Conservation (phyloP, 2,888 invertebrate genomes). For the Prenolepis imparis region DNA sequence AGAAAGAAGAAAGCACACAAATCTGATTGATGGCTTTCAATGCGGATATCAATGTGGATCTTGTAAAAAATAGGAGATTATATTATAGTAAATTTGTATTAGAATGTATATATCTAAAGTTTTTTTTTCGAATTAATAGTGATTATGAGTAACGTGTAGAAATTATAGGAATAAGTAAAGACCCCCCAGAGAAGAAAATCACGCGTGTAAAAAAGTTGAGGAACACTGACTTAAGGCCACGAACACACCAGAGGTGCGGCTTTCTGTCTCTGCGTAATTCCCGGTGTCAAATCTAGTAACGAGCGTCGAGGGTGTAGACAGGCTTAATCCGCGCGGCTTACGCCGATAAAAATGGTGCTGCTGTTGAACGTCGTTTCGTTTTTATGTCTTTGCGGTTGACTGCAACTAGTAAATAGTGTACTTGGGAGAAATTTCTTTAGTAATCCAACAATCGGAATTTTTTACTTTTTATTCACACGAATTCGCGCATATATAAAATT, state of each 20-base stretch:
- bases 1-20: too few species aligned
- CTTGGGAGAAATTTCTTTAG: not conserved
- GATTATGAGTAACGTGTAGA: not conserved
- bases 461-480: not conserved
- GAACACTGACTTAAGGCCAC: constrained; percentile 41
- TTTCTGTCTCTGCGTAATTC: constrained; percentile 49
- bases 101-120: not conserved
- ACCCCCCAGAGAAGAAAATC: too few species aligned
- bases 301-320: constrained; percentile 45
- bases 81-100: not conserved
- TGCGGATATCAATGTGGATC: too few species aligned
- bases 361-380: constrained; percentile 31
- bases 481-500: not conserved
- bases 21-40: not conserved
- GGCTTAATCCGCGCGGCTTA: constrained; percentile 43
- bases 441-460: not conserved
- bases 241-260: constrained; percentile 27
- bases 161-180: not conserved
- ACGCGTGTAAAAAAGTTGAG: constrained; percentile 14
- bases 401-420: constrained; percentile 3
- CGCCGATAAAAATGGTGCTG: constrained; percentile 41
- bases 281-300: constrained; percentile 53
- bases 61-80: not conserved
- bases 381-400: constrained; percentile 18
- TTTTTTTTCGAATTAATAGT: not conserved